phyloP scores from a whole-genome alignment of 2,113 vertebrate genomes.

The Corvus moneduloides region DNA sequence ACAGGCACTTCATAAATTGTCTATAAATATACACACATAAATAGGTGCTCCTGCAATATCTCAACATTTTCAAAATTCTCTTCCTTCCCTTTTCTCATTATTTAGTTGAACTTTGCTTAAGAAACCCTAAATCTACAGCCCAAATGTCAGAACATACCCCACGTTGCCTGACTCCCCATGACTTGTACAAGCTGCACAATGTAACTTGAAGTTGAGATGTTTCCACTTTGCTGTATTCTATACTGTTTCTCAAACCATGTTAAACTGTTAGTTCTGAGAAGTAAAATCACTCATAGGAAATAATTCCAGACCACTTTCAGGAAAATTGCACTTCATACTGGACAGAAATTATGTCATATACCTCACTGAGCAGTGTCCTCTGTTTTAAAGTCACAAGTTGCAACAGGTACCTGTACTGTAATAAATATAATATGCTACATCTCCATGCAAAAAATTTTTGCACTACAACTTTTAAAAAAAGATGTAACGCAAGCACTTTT shows the following conservation, averaged over 20 bases:
- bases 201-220: slow-evolving; percentile 5
- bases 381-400: neutral
- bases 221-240: neutral
- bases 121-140: neutral
- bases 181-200: neutral
- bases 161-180: neutral
- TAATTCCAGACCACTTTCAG: neutral
- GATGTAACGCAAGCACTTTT: neutral
- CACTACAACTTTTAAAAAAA: neutral
- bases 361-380: neutral
- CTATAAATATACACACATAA: neutral
- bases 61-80: neutral
- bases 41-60: neutral
- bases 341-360: neutral
- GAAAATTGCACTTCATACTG: neutral
- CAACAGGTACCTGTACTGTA: neutral
- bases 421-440: neutral
- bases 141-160: neutral
- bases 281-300: neutral
- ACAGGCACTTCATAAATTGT: neutral
- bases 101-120: slow-evolving; percentile 6
- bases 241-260: neutral
- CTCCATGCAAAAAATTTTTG: neutral
- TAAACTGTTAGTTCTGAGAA: neutral
- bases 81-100: neutral